Evolutionary conservation across 1,140 invertebrate species (phyloP), one percentile per base, ranked within the genome.

Genomic region (Centruroides sculpturatus): DNA sequence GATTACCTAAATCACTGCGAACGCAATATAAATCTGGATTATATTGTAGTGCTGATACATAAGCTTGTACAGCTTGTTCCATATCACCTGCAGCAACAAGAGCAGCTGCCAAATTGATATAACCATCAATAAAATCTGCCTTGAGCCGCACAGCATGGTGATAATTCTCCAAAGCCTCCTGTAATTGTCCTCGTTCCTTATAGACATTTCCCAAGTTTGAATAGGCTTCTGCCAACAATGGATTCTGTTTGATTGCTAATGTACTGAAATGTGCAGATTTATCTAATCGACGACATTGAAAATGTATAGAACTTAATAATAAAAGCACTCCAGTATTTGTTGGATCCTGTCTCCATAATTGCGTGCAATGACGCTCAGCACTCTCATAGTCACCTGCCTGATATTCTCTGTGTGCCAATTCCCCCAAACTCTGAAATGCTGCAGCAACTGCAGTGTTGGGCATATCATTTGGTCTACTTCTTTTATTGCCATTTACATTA

Each of bases 91-190:
- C 92, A 62, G 95, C 93, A 12, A 99, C 96, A 4, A 99, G 79
- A 34, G 96, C 96, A 46, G 96, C 94, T 4, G 96, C 95, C 63
- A 99, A 76, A 77, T 99, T 99, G 69, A 99, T 98, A 74, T 99
- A 99, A n/a, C 96, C 96, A 82, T 99, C 95, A 69, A 99, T 99
- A 76, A 99, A 99, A 75, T 99, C 96, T 2, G 94, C 96, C 76
- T 99, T 99, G 67, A 99, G 77, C n/a, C 92, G 77, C 7, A 99
- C 94, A 47, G 96, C 96, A 77, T 98, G 91, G 63, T 90, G 80
- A 75, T 99, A 99, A 76, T 98, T 98, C 59, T 82, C 81, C 60
- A 99, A 73, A 34, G 95, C 96, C 74, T 98, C 93, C 74, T 89
- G 87, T 5, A 99, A 76, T 70, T 98, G 92, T 8, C 92, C 92